phyloP scores from a whole-genome alignment of 2,888 invertebrate species.

The Alloplasta piceator region DNA sequence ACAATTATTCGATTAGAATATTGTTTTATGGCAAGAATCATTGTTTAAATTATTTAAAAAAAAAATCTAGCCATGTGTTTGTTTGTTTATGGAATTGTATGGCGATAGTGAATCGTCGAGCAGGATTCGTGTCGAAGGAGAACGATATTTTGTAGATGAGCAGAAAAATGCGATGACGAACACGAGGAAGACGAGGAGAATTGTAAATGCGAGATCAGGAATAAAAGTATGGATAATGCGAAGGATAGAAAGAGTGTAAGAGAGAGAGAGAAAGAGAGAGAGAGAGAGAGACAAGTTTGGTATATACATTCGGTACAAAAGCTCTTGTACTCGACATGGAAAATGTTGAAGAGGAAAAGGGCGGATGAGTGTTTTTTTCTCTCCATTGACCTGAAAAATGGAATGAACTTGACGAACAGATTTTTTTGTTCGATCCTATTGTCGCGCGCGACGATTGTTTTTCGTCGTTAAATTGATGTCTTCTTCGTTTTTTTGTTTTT shows the following conservation, averaged over 20 bases:
- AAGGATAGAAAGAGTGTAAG: too few species aligned
- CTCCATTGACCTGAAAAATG: constrained; percentile 76
- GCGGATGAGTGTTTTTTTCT: constrained; percentile 65
- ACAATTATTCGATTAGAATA: background rate
- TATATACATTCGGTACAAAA: constrained; percentile 50
- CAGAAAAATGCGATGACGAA: constrained; percentile 61
- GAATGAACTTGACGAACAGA: constrained; percentile 61
- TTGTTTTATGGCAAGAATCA: background rate
- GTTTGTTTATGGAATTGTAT: background rate
- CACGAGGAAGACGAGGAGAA: constrained; percentile 51
- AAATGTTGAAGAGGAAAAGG: constrained; percentile 68
- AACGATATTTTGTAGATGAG: constrained; percentile 61
- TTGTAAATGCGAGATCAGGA: constrained; percentile 43
- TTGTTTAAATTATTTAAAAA: background rate
- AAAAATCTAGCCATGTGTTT: background rate
- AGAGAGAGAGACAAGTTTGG: constrained; percentile 54
- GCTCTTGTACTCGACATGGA: constrained; percentile 70
- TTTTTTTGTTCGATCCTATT: constrained; percentile 35
- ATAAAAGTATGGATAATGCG: constrained; percentile 38
- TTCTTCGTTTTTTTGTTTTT: constrained; percentile 16
- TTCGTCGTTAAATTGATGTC: constrained; percentile 12
- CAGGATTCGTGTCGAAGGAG: constrained; percentile 27
- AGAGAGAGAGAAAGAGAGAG: constrained; percentile 26
- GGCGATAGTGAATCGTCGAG: too few species aligned
- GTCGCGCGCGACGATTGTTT: constrained; percentile 44